Evolutionary conservation across 2,888 invertebrate species (phyloP).

Genomic region (Lucinisca nassula): DNA sequence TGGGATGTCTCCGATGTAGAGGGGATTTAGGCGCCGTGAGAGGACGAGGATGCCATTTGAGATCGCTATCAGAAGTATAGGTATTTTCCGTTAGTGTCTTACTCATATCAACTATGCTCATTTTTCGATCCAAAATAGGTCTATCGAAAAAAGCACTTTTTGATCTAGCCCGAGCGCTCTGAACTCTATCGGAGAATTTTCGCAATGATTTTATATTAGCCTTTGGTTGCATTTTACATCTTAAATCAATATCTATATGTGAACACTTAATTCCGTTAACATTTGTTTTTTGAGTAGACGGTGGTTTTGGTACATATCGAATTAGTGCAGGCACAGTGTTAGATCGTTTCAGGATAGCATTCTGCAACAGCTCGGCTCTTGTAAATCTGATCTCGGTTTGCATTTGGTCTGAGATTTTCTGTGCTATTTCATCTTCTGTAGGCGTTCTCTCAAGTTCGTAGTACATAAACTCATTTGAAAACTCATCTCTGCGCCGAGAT

Average conservation of each 20-base stretch:
- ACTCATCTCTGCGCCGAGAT: constrained; percentile 17
- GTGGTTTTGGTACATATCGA: constrained; percentile 33
- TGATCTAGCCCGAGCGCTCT: constrained; percentile 35
- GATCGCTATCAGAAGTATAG: background rate
- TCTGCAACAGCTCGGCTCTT: constrained; percentile 45
- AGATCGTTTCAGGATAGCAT: constrained; percentile 52
- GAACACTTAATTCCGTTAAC: constrained; percentile 67
- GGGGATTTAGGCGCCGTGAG: constrained; percentile 59
- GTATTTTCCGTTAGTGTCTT: background rate
- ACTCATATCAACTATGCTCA: constrained; percentile 51
- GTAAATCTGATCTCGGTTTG: constrained; percentile 36
- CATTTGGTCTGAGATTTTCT: background rate
- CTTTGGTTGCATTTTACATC: constrained; percentile 54
- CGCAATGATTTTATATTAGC: constrained; percentile 57
- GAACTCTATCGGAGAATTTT: constrained; percentile 33
- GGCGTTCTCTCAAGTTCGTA: constrained; percentile 34
- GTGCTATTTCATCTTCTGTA: background rate
- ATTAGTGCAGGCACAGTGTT: constrained; percentile 33
- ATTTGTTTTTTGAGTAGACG: constrained; percentile 45
- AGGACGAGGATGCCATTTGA: constrained; percentile 48
- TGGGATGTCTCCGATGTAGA: background rate
- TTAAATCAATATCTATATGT: constrained; percentile 71
- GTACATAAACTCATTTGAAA: constrained; percentile 61
- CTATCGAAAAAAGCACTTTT: background rate
- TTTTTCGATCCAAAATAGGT: background rate